phyloP scores from a whole-genome alignment of 2,888 invertebrate genomes.

The Archaeoteleia sp. region DNA sequence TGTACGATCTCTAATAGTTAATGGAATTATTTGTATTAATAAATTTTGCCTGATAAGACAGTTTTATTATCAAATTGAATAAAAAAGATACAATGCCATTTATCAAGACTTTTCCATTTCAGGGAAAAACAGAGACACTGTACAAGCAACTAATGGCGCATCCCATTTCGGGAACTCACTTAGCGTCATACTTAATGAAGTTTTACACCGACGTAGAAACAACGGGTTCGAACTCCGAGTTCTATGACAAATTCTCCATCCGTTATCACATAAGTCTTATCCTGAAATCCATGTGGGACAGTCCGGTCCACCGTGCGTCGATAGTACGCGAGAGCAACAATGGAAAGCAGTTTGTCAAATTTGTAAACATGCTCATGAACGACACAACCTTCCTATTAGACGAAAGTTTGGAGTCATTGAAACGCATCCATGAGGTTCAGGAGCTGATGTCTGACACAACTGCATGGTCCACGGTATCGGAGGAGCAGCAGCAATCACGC shows the following conservation, averaged over 20 bases:
- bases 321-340: slow-evolving; percentile 93
- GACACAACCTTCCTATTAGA: slow-evolving; percentile 97
- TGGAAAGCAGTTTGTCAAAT: slow-evolving; percentile 95
- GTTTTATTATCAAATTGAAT: too few relatives aligned
- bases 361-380: slow-evolving; percentile 98
- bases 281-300: slow-evolving; percentile 96
- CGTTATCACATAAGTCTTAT: slow-evolving; percentile 98
- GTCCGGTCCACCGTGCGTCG: slow-evolving; percentile 88
- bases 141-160: slow-evolving; percentile 90
- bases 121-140: slow-evolving; percentile 76
- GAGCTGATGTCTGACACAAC: slow-evolving; percentile 84
- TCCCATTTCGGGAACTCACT: slow-evolving; percentile 85
- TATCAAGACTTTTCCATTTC: too few relatives aligned
- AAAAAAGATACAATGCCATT: too few relatives aligned
- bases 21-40: too few relatives aligned
- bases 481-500: slow-evolving; percentile 84
- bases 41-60: too few relatives aligned
- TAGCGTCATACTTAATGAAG: slow-evolving; percentile 95
- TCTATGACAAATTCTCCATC: slow-evolving; percentile 99
- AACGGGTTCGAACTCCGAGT: slow-evolving; percentile 98
- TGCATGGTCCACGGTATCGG: slow-evolving; percentile 81
- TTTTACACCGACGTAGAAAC: slow-evolving; percentile 99
- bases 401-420: slow-evolving; percentile 94
- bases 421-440: slow-evolving; percentile 91
- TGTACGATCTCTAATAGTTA: too few relatives aligned